Evolutionary conservation across 2,113 vertebrate species (phyloP).

Genomic region (Spea bombifrons): DNA sequence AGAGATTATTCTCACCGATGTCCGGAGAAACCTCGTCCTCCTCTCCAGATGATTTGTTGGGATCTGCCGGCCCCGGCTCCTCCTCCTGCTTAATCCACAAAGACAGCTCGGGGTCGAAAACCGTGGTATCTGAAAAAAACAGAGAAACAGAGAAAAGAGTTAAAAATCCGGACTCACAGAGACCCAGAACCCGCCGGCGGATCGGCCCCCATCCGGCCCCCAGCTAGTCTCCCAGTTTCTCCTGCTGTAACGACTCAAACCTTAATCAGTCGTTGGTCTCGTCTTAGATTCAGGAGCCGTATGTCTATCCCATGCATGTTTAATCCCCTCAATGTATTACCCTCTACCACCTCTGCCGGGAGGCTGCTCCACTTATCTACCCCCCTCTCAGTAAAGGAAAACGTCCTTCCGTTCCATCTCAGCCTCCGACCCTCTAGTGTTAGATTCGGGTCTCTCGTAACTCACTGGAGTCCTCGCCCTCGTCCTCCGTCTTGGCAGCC

Average conservation of each 20-base stretch:
- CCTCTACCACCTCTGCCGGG: too few species aligned
- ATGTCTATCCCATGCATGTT: too few species aligned
- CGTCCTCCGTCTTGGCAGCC: neutral
- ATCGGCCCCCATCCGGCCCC: too few species aligned
- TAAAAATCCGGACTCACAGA: neutral
- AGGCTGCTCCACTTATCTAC: too few species aligned
- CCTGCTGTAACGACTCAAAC: too few species aligned
- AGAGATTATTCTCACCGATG: neutral
- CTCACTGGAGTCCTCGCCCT: slow-evolving; percentile 11
- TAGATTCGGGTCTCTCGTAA: neutral
- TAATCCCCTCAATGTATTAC: too few species aligned
- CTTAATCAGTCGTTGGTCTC: too few species aligned
- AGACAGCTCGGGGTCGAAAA: slow-evolving; percentile 27
- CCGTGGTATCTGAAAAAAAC: neutral
- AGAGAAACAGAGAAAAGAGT: neutral
- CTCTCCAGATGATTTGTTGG: neutral
- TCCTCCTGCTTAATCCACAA: slow-evolving; percentile 44
- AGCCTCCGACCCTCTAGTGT: too few species aligned
- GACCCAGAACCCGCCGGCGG: neutral
- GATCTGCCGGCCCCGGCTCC: neutral
- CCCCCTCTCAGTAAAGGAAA: too few species aligned
- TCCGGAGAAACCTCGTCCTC: neutral
- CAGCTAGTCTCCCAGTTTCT: too few species aligned
- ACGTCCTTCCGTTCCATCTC: too few species aligned
- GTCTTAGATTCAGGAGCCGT: too few species aligned